Conservation (phyloP, 2,797 vertebrate species). For the Nyctalus aviator region DNA sequence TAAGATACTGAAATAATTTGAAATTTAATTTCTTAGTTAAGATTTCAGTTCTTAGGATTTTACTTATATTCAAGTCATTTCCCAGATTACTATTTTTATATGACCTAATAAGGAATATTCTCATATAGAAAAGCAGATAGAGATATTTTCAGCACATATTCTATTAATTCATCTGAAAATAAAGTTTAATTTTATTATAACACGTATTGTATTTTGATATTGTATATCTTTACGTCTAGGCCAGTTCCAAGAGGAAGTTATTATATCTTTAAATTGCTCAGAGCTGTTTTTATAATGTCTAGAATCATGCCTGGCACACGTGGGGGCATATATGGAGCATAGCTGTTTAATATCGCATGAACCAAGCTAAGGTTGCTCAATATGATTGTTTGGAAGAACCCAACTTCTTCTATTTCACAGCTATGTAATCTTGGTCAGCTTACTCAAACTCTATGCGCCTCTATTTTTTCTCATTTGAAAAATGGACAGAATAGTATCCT, state of each 20-base stretch:
- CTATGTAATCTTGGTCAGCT: background rate
- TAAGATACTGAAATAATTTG: conserved; percentile 26
- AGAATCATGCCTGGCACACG: background rate
- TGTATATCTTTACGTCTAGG: background rate
- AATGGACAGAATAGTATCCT: background rate
- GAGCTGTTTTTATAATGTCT: background rate
- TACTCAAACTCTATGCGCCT: background rate
- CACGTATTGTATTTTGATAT: background rate
- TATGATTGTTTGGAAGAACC: background rate
- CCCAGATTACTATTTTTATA: conserved; percentile 30
- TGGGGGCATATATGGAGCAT: fast-evolving
- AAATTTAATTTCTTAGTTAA: conserved; percentile 73
- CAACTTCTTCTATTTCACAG: background rate
- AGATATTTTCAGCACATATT: background rate
- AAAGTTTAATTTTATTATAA: conserved; percentile 1
- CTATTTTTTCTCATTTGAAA: conserved; percentile 34
- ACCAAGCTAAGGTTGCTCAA: background rate
- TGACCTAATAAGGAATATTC: background rate
- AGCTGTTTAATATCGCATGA: background rate
- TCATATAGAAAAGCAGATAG: background rate
- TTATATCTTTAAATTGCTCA: background rate
- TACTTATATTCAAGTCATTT: conserved; percentile 40
- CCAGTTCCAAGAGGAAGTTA: background rate
- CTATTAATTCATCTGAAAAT: background rate
- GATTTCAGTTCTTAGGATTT: conserved; percentile 57